These are phyloP conservation scores for Numenius phaeopus DNA, from an alignment of 2,797 vertebrate species.

Conservation along the genomic window DNA sequence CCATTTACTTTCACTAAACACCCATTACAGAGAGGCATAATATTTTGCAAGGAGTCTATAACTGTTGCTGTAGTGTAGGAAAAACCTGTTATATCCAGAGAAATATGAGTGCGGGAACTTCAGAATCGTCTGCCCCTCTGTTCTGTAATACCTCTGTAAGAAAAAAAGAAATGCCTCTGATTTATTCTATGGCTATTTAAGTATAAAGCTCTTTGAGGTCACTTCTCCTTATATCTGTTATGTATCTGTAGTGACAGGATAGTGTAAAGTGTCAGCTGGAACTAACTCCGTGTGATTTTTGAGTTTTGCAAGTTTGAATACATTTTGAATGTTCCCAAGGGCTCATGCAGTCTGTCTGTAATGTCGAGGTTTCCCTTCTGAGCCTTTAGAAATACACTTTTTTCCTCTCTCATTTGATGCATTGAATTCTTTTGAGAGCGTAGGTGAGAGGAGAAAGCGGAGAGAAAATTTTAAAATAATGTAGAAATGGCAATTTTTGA, in stretches of 20 bases:
- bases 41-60: background rate
- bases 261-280: background rate
- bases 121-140: background rate
- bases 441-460: background rate
- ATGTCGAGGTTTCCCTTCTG: background rate
- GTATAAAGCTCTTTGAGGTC: background rate
- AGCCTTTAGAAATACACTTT: background rate
- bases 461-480: background rate
- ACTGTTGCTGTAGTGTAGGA: background rate
- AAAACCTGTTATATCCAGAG: background rate
- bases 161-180: background rate
- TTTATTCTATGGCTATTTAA: background rate
- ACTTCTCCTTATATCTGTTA: background rate
- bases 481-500: background rate
- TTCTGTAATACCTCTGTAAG: background rate
- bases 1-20: background rate
- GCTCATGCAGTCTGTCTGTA: background rate
- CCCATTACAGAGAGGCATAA: background rate
- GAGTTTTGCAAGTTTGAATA: constrained; percentile 12
- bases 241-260: background rate
- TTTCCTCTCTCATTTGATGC: background rate
- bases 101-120: background rate
- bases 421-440: background rate
- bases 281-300: background rate
- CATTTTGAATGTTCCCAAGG: background rate